phyloP scores from a whole-genome alignment of 2,113 vertebrate genomes.

The Protobothrops flavoviridis region DNA sequence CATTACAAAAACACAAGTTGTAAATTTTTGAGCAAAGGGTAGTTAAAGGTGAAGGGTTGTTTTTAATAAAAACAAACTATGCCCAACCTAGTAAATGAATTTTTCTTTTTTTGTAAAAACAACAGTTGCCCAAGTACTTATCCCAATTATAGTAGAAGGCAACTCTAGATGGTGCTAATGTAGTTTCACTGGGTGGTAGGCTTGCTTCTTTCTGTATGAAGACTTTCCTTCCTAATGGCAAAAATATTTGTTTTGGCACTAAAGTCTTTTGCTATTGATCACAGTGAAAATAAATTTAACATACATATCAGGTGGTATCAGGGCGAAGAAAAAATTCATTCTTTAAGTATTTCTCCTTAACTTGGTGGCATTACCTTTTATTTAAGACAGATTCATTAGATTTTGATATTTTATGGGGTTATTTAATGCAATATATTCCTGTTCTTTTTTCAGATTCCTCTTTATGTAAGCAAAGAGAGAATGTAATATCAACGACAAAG shows the following conservation, averaged over 20 bases:
- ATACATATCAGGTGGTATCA: neutral
- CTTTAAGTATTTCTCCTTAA: neutral
- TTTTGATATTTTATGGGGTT: neutral
- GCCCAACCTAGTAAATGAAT: conserved; percentile 23
- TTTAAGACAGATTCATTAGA: neutral
- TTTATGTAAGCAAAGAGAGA: neutral
- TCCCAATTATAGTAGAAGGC: neutral
- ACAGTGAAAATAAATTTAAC: neutral
- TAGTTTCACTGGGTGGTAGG: neutral
- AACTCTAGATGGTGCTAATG: conserved; percentile 13
- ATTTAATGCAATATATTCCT: neutral
- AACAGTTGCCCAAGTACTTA: neutral
- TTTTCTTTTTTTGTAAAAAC: conserved; percentile 29
- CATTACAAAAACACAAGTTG: conserved; percentile 57
- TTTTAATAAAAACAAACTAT: conserved; percentile 30
- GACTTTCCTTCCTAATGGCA: neutral
- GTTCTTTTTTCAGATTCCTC: neutral
- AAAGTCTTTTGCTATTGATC: neutral
- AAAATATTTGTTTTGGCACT: conserved; percentile 6
- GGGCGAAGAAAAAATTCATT: conserved; percentile 4
- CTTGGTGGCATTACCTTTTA: neutral
- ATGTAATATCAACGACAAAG: neutral
- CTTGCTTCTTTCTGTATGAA: neutral
- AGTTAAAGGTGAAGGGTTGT: conserved; percentile 38
- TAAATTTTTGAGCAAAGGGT: conserved; percentile 57